phyloP scores from a whole-genome alignment of 2,113 vertebrate genomes.

The Labeo rohita region DNA sequence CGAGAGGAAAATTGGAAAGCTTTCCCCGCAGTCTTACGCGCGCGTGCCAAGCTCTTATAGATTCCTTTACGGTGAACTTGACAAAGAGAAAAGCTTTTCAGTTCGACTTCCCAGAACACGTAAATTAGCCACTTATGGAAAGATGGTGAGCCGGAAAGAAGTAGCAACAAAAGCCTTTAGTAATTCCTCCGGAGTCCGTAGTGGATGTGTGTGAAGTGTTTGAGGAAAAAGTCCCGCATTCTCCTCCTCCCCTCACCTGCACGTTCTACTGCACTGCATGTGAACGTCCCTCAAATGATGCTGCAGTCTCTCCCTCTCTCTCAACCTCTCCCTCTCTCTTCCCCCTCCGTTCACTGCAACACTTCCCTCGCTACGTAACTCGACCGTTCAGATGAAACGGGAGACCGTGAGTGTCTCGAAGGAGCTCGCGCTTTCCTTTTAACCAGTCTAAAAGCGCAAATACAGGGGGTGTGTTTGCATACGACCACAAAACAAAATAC shows the following conservation, averaged over 20 bases:
- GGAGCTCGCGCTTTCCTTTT: conserved; percentile 22
- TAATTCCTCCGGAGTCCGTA: conserved; percentile 63
- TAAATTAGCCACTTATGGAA: conserved; percentile 33
- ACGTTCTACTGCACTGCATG: conserved; percentile 83
- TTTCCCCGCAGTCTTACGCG: conserved; percentile 47
- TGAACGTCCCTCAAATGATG: conserved; percentile 90
- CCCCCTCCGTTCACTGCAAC: conserved; percentile 79
- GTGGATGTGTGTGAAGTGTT: conserved; percentile 62
- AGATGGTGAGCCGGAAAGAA: conserved; percentile 30
- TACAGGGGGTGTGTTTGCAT: conserved; percentile 12
- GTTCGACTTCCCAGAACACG: conserved; percentile 33
- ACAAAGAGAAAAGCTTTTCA: conserved; percentile 44
- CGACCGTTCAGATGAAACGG: conserved; percentile 88
- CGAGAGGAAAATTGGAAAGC: conserved; percentile 27
- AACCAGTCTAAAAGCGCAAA: conserved; percentile 26
- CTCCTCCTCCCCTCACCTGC: conserved; percentile 89
- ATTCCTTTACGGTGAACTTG: conserved; percentile 51
- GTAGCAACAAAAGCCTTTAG: conserved; percentile 55
- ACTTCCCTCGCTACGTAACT: conserved; percentile 78
- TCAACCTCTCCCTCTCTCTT: conserved; percentile 66
- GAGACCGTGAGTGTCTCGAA: conserved; percentile 66
- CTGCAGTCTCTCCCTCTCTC: conserved; percentile 84
- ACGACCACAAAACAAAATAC: conserved; percentile 31
- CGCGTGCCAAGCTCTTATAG: conserved; percentile 46
- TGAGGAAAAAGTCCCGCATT: conserved; percentile 84